Conservation (phyloP, 2,113 vertebrate genomes). For the Halichoeres trimaculatus region DNA sequence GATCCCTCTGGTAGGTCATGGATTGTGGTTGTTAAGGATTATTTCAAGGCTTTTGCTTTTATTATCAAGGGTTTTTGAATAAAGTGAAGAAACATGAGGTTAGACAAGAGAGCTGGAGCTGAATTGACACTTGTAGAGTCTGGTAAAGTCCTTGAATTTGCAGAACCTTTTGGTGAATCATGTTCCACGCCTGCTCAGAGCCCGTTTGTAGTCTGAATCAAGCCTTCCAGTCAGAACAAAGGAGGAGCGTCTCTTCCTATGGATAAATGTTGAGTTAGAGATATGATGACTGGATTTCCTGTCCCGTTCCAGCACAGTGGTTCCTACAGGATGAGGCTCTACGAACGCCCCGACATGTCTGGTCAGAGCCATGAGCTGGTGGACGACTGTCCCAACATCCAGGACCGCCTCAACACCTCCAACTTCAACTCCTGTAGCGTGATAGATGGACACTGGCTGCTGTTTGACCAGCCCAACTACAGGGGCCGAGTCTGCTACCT, state of each 20-base stretch:
- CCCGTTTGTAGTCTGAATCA: too few relatives aligned
- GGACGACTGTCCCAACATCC: conserved; percentile 82
- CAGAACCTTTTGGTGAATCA: too few relatives aligned
- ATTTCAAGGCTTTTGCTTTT: neutral
- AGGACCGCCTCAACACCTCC: conserved; percentile 76
- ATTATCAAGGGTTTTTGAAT: too few relatives aligned
- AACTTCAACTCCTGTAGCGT: conserved; percentile 82
- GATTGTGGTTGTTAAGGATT: neutral
- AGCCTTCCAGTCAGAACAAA: too few relatives aligned
- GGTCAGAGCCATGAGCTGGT: conserved; percentile 76
- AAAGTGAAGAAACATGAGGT: too few relatives aligned
- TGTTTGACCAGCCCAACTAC: conserved; percentile 81
- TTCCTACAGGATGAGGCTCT: conserved; percentile 81
- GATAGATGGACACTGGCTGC: conserved; percentile 86
- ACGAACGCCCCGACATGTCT: conserved; percentile 75
- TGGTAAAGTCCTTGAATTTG: too few relatives aligned
- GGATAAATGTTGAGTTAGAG: too few relatives aligned
- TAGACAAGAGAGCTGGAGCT: too few relatives aligned
- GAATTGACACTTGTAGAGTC: too few relatives aligned
- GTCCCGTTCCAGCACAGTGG: conserved; percentile 72
- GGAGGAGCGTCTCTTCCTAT: too few relatives aligned
- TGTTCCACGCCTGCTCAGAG: too few relatives aligned
- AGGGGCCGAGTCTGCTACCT: conserved; percentile 81
- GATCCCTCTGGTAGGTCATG: conserved; percentile 78
- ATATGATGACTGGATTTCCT: neutral